A percentile compares a stretch with the other conserved stretches of the same genome.
These are phyloP conservation scores for Pangasius macronema DNA, from an alignment of 2,797 vertebrate species.

Conservation along the genomic window DNA sequence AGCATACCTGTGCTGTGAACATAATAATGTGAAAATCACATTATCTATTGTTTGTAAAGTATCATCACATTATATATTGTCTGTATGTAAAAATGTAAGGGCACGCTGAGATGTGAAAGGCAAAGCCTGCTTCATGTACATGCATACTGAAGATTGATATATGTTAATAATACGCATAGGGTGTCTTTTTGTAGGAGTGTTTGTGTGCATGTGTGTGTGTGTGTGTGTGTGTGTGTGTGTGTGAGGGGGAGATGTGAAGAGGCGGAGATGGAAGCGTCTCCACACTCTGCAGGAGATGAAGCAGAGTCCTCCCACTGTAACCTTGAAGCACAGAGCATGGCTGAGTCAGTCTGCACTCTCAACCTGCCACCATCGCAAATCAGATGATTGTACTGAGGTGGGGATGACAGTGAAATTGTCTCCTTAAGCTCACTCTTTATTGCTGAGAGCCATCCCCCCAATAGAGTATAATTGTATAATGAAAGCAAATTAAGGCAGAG, in stretches of 20 bases:
- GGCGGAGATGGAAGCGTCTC: slow-evolving; percentile 55
- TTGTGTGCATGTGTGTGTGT: slow-evolving; percentile 21
- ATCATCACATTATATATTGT: background rate
- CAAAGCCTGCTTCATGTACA: slow-evolving; percentile 12
- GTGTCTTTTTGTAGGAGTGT: slow-evolving; percentile 10
- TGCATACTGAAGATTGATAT: slow-evolving; percentile 27
- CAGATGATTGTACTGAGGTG: slow-evolving; percentile 67
- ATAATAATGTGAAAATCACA: background rate
- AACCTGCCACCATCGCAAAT: slow-evolving; percentile 70
- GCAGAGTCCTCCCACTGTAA: slow-evolving; percentile 68
- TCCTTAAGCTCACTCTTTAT: slow-evolving; percentile 67
- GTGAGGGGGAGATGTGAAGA: slow-evolving; percentile 45
- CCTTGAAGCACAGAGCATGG: slow-evolving; percentile 70
- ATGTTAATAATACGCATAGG: slow-evolving; percentile 16
- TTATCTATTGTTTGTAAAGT: background rate
- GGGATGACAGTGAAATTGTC: slow-evolving; percentile 69
- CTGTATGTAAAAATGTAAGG: background rate
- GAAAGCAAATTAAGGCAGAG: slow-evolving; percentile 70
- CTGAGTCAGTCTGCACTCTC: slow-evolving; percentile 60
- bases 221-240: slow-evolving; percentile 14
- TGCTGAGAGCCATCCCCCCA: slow-evolving; percentile 67
- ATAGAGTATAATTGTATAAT: slow-evolving; percentile 60
- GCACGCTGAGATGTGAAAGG: background rate
- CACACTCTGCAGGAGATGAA: slow-evolving; percentile 66
- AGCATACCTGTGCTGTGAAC: too few species aligned